Evolutionary conservation across 2,113 vertebrate species (phyloP), one percentile per base, ranked within the genome.

Genomic region (Lagopus muta): DNA sequence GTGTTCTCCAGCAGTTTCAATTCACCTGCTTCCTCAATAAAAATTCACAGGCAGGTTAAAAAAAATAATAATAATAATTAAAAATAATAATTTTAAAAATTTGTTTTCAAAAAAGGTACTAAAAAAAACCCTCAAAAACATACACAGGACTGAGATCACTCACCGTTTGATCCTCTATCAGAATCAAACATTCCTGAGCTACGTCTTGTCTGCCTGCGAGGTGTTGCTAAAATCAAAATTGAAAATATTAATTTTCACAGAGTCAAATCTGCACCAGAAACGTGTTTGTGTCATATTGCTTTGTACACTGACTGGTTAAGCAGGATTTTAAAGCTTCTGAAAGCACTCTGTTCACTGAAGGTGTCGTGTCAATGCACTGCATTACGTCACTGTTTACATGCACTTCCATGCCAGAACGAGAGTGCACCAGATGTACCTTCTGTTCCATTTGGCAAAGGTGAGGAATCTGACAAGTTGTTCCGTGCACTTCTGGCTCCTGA

Each of bases 101-200:
- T 2, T 69, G 57, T 87, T 69, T 62, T 78, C 43, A 19, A 88
- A 94, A 95, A 91, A 88, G 24, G 70, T 72, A 66, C 43, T 82
- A 38, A 38, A 38, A 52, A 83, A 83, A 91, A 76, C 22, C 40
- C 76, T 95, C 58, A 70, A 36, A 88, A 86, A 69, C 60, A 91
- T n/a, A 88, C 20, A 90, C 20, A 66, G 80, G 42, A 80, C 87
- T 52, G 74, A 69, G 69, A 79, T 72, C 67, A 76, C 95, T 91
- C 96, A 98, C 98, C 97, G 82, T 98, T 98, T 71, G 97, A 98
- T 16, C 96, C 97, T 95, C 96, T 93, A 93, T 98, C 98, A 11
- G 98, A 98, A 97, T 98, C 98, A 89, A 98, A 98, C 97, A 98
- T 95, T 77, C 97, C 98, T 55, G 98, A 98, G 19, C 97, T 98